Evolutionary conservation across 2,888 invertebrate genomes (phyloP), one percentile per base, ranked within the genome.

Genomic region (Dorcus parallelipipedus): DNA sequence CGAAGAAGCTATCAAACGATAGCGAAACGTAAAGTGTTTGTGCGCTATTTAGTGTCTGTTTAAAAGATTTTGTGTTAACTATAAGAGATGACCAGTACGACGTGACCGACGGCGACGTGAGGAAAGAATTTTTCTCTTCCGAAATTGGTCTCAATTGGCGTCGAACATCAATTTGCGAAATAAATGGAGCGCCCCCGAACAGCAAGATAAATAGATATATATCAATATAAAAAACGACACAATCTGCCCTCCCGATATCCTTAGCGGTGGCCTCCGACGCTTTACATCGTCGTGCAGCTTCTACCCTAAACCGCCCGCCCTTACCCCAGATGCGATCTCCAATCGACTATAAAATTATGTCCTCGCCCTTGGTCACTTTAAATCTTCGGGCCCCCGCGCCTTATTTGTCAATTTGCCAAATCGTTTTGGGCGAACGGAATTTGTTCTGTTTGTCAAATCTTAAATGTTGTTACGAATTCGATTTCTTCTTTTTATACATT

Each of bases 181-280:
- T 45, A 45, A 45, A 45, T 20, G 45, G 14, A 41, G 14, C 10
- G 41, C n/a, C 26, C 41, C 41, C 41, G 41, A 41, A 41, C 7
- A 5, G 41, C 41, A 45, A 45, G 45, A 45, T 45, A 20, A 45
- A 45, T 45, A 23, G 45, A 45, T 45, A 45, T 17, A 45, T 45
- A 45, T 45, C 45, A 20, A 45, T 20, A 20, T 45, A 45, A 45
- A 45, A 45, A 45, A 45, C 45, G 45, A 45, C 4, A 20, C 45
- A 45, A 45, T 45, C 45, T 45, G 45, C 45, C 45, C 45, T 45
- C 45, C 23, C 45, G 45, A 45, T 45, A 45, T 45, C 45, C 9
- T 45, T 10, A 9, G 23, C 41, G 41, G 41, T 41, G 14, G 10
- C 45, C 45, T 45, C 9, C 45, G 14, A 10, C 23, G 45, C 23